phyloP scores from a whole-genome alignment of 2,113 vertebrate genomes.

The Cynocephalus volans region DNA sequence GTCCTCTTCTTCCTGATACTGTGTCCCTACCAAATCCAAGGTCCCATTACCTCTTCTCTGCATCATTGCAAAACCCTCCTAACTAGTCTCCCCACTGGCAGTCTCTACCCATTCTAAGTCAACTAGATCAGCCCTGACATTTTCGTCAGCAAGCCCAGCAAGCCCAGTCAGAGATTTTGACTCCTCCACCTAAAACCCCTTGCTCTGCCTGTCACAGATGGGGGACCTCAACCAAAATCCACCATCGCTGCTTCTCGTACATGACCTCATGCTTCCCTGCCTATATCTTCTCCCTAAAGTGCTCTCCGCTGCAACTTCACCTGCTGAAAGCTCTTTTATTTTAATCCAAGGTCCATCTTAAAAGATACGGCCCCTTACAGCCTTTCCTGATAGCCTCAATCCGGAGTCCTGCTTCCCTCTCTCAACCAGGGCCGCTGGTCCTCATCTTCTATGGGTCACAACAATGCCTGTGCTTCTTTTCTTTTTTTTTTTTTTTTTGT shows the following conservation, averaged over 20 bases:
- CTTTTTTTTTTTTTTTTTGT: too few relatives aligned
- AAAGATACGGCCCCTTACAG: too few relatives aligned
- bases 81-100: conserved; percentile 9
- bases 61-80: background rate
- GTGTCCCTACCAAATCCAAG: background rate
- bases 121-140: background rate
- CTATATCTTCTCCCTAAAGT: background rate
- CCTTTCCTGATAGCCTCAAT: too few relatives aligned
- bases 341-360: background rate
- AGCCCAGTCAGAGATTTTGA: background rate
- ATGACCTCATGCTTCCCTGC: background rate
- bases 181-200: background rate
- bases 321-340: background rate
- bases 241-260: fast-evolving
- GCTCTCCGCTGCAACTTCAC: background rate
- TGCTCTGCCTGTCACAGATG: background rate
- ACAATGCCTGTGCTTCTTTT: background rate
- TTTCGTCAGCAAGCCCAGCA: background rate
- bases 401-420: background rate
- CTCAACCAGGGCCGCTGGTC: fast-evolving
- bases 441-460: background rate
- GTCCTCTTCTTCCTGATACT: background rate
- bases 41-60: background rate
- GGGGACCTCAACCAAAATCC: background rate
- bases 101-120: background rate